Evolutionary conservation across 92 coral and sea anemone genomes (phyloP).

Genomic region (Parazoanthus swiftii): DNA sequence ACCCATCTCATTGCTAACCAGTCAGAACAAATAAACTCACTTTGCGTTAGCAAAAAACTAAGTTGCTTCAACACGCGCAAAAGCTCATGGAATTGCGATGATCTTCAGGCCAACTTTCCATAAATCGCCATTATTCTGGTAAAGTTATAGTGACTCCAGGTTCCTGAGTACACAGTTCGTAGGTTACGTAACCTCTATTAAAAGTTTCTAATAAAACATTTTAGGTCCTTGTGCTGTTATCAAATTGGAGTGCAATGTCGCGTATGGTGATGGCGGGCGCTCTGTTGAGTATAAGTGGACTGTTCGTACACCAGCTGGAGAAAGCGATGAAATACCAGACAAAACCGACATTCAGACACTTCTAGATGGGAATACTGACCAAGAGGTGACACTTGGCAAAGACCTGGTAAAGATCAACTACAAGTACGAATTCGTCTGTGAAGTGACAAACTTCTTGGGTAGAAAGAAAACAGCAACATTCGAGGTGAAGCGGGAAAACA

Average conservation of each 20-base stretch:
- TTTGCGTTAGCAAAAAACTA: too few relatives aligned
- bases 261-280: neutral
- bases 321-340: neutral
- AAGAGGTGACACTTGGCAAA: neutral
- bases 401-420: neutral
- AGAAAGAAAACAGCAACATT: neutral
- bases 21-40: too few relatives aligned
- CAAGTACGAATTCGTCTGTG: neutral
- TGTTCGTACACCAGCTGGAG: neutral
- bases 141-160: too few relatives aligned
- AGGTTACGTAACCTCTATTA: neutral
- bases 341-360: neutral
- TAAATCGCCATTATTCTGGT: too few relatives aligned
- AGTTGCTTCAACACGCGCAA: too few relatives aligned
- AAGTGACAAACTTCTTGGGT: conserved; percentile 18
- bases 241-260: neutral
- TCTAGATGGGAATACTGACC: neutral
- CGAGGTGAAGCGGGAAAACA: neutral
- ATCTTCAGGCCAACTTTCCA: too few relatives aligned
- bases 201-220: neutral
- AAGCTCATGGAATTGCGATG: too few relatives aligned
- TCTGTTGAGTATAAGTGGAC: neutral
- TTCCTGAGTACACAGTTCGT: too few relatives aligned
- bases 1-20: too few relatives aligned
- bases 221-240: conserved; percentile 17